A percentile compares a stretch with the other conserved stretches of the same genome.
Conservation (phyloP, 2,888 invertebrate genomes). For the Xestobium rufovillosum region DNA sequence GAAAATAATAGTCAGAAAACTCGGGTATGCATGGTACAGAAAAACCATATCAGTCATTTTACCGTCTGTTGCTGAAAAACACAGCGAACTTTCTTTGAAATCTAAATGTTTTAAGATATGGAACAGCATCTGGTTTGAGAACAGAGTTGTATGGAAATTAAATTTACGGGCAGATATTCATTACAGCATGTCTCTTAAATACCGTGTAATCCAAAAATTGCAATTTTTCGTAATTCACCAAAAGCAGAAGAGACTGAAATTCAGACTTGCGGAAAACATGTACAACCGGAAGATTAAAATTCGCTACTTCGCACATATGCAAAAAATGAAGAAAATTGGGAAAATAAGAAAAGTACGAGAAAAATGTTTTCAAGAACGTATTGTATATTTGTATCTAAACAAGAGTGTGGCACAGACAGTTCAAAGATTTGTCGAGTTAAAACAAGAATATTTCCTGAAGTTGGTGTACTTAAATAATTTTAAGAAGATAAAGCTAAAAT, state of each 20-base stretch:
- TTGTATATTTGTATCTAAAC: no score
- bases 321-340: conserved; percentile 24
- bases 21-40: conserved; percentile 29
- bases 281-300: no score
- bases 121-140: conserved; percentile 27
- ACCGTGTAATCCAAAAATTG: conserved; percentile 25
- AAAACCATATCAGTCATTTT: conserved; percentile 29
- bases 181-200: conserved; percentile 25
- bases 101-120: conserved; percentile 24
- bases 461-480: no score
- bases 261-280: conserved; percentile 24
- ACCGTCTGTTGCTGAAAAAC: conserved; percentile 26
- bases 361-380: no score
- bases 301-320: conserved; percentile 23
- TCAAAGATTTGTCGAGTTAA: no score
- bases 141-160: conserved; percentile 30
- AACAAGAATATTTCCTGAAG: no score
- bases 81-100: conserved; percentile 20
- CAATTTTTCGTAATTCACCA: conserved; percentile 19
- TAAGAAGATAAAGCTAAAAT: no score
- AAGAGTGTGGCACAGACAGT: no score
- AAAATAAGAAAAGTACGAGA: conserved; percentile 19
- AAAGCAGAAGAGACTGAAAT: conserved; percentile 22
- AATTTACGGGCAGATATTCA: conserved; percentile 30
- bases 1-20: conserved; percentile 30